A percentile compares a stretch with the other conserved stretches of the same genome.
These are phyloP conservation scores for Chrysolina oricalcia DNA, from an alignment of 2,888 invertebrate species.

Conservation along the genomic window DNA sequence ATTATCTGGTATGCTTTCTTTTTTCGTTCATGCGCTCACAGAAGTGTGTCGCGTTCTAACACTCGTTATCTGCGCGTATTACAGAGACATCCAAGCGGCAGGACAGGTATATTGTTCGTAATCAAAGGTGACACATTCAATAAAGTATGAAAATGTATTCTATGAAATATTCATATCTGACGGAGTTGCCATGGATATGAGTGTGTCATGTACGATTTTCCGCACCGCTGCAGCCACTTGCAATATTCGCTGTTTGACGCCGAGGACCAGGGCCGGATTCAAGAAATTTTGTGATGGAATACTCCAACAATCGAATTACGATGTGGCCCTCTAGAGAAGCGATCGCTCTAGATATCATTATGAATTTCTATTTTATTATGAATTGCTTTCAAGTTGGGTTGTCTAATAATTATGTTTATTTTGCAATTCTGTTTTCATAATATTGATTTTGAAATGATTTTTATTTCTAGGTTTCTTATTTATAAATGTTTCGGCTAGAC, in stretches of 20 bases:
- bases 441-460: no score
- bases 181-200: conserved; percentile 71
- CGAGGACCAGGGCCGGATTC: conserved; percentile 40
- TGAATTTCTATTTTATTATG: no score
- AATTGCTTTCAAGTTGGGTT: no score
- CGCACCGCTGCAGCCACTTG: conserved; percentile 68
- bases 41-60: conserved; percentile 53
- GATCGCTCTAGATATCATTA: no score
- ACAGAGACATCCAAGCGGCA: conserved; percentile 56
- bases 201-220: conserved; percentile 71
- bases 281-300: background rate
- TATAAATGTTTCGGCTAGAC: no score
- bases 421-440: no score
- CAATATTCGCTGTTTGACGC: conserved; percentile 59
- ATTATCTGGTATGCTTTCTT: background rate
- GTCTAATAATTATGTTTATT: no score
- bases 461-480: no score
- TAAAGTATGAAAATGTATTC: conserved; percentile 74
- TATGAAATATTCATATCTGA: conserved; percentile 73
- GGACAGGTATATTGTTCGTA: conserved; percentile 72
- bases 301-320: background rate
- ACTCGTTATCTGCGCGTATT: conserved; percentile 61
- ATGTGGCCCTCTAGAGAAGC: background rate
- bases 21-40: conserved; percentile 30
- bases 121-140: conserved; percentile 73